These are phyloP conservation scores for Setophaga kirtlandii DNA, from an alignment of 2,113 vertebrate genomes.

Conservation along the genomic window DNA sequence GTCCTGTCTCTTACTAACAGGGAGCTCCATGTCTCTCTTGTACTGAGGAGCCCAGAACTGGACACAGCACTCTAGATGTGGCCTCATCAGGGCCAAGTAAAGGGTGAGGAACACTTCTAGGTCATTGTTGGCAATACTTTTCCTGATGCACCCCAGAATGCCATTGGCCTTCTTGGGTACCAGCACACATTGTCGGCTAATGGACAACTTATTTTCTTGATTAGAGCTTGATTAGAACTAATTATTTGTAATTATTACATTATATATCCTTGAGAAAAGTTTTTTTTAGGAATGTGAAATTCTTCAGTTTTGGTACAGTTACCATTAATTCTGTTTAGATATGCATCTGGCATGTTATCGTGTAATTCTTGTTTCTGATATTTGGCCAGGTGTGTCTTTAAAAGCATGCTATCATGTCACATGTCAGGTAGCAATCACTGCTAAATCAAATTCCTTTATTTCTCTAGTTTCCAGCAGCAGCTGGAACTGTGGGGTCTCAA, in stretches of 20 bases:
- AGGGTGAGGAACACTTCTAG: not conserved
- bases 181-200: not conserved
- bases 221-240: not conserved
- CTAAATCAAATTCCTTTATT: conserved; percentile 10
- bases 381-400: not conserved
- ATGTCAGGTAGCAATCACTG: not conserved
- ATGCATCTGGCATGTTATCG: not conserved
- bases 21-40: not conserved
- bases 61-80: not conserved
- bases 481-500: conserved; percentile 88
- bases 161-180: not conserved
- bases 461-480: conserved; percentile 85
- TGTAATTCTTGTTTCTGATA: not conserved
- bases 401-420: not conserved
- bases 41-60: not conserved
- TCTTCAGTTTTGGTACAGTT: not conserved
- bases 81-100: not conserved
- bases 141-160: not conserved
- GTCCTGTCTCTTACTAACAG: not conserved
- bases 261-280: not conserved
- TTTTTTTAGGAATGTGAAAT: not conserved
- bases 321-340: not conserved
- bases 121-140: not conserved
- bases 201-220: not conserved
- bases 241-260: not conserved